phyloP scores from a whole-genome alignment of 2,888 invertebrate genomes.

The Unio delphinus region DNA sequence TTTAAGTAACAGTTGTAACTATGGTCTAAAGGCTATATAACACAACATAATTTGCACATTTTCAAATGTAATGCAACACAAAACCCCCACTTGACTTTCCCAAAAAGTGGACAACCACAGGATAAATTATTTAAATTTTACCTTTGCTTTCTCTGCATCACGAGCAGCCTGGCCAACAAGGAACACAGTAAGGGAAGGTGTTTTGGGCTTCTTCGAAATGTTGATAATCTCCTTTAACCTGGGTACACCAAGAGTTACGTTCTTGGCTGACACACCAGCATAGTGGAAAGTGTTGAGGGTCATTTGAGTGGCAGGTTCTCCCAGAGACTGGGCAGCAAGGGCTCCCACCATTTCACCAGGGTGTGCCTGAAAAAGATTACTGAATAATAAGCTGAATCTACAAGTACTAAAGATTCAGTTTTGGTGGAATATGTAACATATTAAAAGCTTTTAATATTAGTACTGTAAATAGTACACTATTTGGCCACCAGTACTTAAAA shows the following conservation, averaged over 20 bases:
- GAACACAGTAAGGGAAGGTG: constrained; percentile 98
- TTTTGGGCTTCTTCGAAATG: constrained; percentile 98
- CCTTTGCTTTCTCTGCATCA: constrained; percentile 98
- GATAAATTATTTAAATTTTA: constrained; percentile 21
- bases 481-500: too few relatives aligned
- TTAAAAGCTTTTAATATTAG: too few relatives aligned
- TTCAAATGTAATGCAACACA: too few relatives aligned
- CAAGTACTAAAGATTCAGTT: background rate
- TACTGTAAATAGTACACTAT: too few relatives aligned
- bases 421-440: too few relatives aligned
- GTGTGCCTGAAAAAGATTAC: constrained; percentile 69
- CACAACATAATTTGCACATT: too few relatives aligned
- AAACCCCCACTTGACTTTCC: too few relatives aligned
- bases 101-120: background rate
- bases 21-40: too few relatives aligned
- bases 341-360: constrained; percentile 99
- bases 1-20: too few relatives aligned
- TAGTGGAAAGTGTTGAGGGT: constrained; percentile 99
- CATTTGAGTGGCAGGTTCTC: constrained; percentile 97
- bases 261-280: constrained; percentile 99
- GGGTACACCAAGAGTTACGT: constrained; percentile 99
- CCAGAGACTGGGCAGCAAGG: constrained; percentile 97
- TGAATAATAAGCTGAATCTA: background rate
- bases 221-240: constrained; percentile 95
- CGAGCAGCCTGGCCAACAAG: constrained; percentile 97